phyloP scores from a whole-genome alignment of 2,888 invertebrate genomes.

The Dynastes grantii region DNA sequence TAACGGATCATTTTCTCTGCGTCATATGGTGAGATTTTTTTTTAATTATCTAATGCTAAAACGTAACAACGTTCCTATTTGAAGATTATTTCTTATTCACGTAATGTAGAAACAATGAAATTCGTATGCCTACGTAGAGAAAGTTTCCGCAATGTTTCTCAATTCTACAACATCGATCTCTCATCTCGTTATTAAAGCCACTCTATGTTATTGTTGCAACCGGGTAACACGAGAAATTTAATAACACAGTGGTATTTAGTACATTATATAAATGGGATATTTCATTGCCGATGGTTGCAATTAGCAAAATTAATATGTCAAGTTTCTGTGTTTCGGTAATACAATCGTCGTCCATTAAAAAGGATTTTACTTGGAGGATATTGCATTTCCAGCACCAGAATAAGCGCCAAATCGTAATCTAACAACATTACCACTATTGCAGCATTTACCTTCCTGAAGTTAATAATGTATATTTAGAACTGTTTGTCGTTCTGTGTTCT shows the following conservation, averaged over 20 bases:
- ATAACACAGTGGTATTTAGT: background rate
- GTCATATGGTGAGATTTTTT: too few species aligned
- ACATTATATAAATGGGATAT: background rate
- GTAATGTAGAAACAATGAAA: too few species aligned
- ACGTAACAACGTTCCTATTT: too few species aligned
- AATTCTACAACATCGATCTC: background rate
- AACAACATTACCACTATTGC: background rate
- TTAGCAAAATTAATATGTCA: background rate
- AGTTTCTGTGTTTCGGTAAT: background rate
- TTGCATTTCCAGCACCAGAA: too few species aligned
- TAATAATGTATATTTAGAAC: constrained; percentile 2
- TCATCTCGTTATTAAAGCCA: background rate
- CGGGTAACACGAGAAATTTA: constrained; percentile 2
- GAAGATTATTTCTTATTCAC: too few species aligned
- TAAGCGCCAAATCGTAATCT: too few species aligned
- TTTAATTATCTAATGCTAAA: too few species aligned
- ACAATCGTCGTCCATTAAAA: background rate
- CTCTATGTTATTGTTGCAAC: background rate
- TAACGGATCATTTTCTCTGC: too few species aligned
- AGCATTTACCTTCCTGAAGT: background rate
- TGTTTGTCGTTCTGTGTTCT: background rate
- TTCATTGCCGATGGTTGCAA: background rate
- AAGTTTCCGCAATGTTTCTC: background rate
- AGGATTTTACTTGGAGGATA: background rate
- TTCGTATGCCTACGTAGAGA: too few species aligned